Percentiles rank a stretch among this genome's conserved stretches.
phyloP scores from a whole-genome alignment of 2,888 invertebrate genomes.

The Alloscopus bannaensis region DNA sequence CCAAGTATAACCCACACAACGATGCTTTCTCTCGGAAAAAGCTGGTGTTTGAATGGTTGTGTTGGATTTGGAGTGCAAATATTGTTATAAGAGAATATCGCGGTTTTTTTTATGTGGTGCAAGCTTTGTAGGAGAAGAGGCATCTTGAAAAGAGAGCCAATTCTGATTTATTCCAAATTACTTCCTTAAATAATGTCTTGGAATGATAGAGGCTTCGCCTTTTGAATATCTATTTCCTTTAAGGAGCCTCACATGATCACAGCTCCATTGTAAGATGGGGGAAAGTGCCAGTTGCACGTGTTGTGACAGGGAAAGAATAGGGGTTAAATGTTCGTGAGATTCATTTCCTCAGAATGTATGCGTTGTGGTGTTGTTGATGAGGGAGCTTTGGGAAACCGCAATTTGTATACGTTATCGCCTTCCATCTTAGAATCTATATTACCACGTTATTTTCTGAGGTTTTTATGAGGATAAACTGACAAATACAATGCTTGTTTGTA shows the following conservation, averaged over 20 bases:
- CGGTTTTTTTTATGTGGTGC: no score
- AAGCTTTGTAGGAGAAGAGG: no score
- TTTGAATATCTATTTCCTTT: constrained; percentile 15
- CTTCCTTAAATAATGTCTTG: constrained; percentile 35
- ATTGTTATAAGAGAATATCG: no score
- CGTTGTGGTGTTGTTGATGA: no score
- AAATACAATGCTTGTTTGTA: no score
- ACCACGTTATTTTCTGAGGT: no score
- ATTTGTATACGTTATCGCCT: no score
- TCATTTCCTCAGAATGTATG: constrained; percentile 9
- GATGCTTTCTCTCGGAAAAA: background rate
- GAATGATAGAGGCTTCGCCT: constrained; percentile 23
- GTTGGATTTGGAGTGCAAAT: background rate
- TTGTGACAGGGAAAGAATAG: constrained; percentile 32
- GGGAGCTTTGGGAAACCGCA: background rate
- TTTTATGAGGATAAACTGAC: no score
- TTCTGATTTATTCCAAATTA: constrained; percentile 38
- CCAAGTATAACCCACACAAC: background rate
- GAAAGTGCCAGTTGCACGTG: no score
- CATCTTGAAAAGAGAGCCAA: constrained; percentile 8
- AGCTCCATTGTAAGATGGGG: background rate
- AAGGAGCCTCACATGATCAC: background rate
- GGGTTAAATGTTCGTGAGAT: constrained; percentile 24
- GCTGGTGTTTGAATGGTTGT: background rate
- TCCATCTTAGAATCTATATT: no score